Evolutionary conservation across 2,888 invertebrate species (phyloP).

Genomic region (Gymnoscelis rufifasciata): DNA sequence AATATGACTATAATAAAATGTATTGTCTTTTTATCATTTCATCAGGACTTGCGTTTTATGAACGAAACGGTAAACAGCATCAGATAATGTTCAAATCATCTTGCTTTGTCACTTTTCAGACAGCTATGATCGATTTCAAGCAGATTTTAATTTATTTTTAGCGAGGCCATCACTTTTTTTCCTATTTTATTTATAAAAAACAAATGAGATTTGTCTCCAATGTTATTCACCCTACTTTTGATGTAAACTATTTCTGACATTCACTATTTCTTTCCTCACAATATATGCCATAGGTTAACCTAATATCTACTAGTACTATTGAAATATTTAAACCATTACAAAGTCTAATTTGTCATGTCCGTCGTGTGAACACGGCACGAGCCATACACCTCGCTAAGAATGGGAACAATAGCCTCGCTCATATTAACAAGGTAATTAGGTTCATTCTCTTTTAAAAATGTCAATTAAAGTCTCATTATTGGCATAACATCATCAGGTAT

Average conservation of each 20-base stretch:
- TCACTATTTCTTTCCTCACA: too few relatives aligned
- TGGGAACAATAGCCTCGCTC: constrained; percentile 15
- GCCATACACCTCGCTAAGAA: constrained; percentile 7
- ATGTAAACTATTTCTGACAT: too few relatives aligned
- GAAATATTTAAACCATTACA: constrained; percentile 1
- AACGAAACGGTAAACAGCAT: not conserved
- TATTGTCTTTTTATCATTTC: too few relatives aligned
- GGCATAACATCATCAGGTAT: constrained; percentile 24
- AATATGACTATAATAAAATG: too few relatives aligned
- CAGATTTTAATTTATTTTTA: not conserved
- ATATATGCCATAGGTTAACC: too few relatives aligned
- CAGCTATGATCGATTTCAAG: not conserved
- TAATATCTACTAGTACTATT: too few relatives aligned
- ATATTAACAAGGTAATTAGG: constrained; percentile 12
- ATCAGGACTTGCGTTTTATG: too few relatives aligned
- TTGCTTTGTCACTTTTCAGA: not conserved
- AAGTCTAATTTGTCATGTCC: constrained; percentile 10
- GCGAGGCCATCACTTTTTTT: not conserved
- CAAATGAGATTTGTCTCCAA: too few relatives aligned
- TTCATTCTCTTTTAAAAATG: constrained; percentile 18
- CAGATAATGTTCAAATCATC: not conserved
- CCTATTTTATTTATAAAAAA: too few relatives aligned
- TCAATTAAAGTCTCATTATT: constrained; percentile 25
- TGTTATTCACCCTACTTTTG: too few relatives aligned
- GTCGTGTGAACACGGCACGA: constrained; percentile 14